Base-by-base conservation (phyloP, 2,888 invertebrate species). In the Abrostola tripartita region DNA sequence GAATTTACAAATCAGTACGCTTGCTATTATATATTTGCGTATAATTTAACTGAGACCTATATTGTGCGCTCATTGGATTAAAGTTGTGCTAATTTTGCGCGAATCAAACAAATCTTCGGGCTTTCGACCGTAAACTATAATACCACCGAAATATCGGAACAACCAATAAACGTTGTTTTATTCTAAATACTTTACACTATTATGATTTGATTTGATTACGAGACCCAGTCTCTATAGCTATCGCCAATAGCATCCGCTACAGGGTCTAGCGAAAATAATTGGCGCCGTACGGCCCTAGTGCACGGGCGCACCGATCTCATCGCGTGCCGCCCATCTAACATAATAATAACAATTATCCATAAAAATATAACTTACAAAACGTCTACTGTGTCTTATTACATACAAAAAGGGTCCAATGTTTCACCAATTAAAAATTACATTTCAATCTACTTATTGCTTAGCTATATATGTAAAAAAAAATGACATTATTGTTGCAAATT, bases 61-160 rank as follows among this genome's bases (percentile, higher is more conserved):
- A 61, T 78, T 80, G 80, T 81, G 80, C 80, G 81, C 71, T 35
- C 52, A 58, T 60, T 69, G 70, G 57, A 59, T 67, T 51, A 64
- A 38, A 70, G 51, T 77, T 79, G 80, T 81, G 81, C 80, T 68
- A 58, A 50, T 11, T 55, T 71, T 74, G 75, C 72, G 81, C 81
- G 72, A 65, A 53, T 51, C 51, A 54, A 53, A 69, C 68, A 52
- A 61, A 77, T 79, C 75, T 78, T 75, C 81, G 83, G 81, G 79
- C 78, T 75, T 70, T 70, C 68, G 74, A 75, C 66, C 68, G 65
- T 69, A 69, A 74, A 76, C 66, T 74, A 76, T 71, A 65, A 69
- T 73, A 78, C 80, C 75, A 78, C 72, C 71, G 74, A 81, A 81
- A 83, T 82, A 81, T 83, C 83, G 80, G 83, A 74, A 72, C 70